Base-by-base conservation (phyloP, 2,797 vertebrate species). In the Hippoglossus hippoglossus region DNA sequence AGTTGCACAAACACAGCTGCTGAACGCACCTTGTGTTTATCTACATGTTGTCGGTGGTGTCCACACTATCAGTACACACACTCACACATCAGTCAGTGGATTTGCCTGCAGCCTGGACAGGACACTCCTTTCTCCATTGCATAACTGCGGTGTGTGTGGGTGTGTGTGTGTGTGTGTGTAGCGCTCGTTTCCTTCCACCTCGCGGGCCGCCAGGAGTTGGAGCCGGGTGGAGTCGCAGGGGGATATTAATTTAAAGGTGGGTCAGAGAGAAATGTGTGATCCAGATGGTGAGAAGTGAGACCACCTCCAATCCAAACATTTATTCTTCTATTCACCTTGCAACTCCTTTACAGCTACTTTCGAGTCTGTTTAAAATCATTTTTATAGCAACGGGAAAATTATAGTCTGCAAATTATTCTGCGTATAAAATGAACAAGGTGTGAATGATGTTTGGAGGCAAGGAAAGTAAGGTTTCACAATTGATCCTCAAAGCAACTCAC, bases 71-170 rank as follows among this genome's bases (percentile, higher is more conserved):
- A 55, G 57, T 13, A 46, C 44, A 67, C 21, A 44, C 41, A 1
- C 9, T 56, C 26, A 59, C 1, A 19, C 13, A 28, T 19, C 47
- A 52, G 21, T 15, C 63, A 31, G 25, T 15, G 26, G 22, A 5
- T 78, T 70, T 60, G 59, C 63, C 25, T 21, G 63, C 46, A 50
- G 47, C 28, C 36, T 46, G 44, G 44, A 46, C 47, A 13, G 58
- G 80, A 73, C 83, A 75, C 82, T 66, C 77, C 82, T 88, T 84
- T 44, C 53, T 62, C 47, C 15, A 81, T 90, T 91, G 69, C 79
- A 49, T 81, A 87, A 89, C 84, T 60, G 68, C 12, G 16, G 67
- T 24, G 68, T 55, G 60, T 52, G 49, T 53, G 7, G 2, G 28
- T 55, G 28, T 0, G 28, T 31, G 67, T 24, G 68, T 55, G 63